A percentile compares a stretch with the other conserved stretches of the same genome.
Evolutionary conservation across 2,888 invertebrate genomes (phyloP).

Genomic region (Ormyrus rosae): DNA sequence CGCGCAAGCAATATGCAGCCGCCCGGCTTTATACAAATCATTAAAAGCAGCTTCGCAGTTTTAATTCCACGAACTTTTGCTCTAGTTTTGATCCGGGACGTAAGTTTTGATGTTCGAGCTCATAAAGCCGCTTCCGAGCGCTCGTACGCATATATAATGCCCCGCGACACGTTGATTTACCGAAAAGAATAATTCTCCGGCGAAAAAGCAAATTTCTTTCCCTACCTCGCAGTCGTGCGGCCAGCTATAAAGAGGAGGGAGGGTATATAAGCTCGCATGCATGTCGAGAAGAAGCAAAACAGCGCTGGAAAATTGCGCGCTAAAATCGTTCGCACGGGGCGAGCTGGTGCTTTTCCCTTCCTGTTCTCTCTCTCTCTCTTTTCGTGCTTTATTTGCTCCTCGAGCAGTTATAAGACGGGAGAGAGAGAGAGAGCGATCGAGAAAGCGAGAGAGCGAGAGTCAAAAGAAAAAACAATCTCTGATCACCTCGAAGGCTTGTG

Average conservation of each 20-base stretch:
- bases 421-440: background rate
- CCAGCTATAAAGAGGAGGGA: constrained; percentile 8
- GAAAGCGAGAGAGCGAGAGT: background rate
- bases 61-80: background rate
- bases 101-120: constrained; percentile 20
- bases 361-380: constrained; percentile 3
- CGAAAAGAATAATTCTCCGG: constrained; percentile 45
- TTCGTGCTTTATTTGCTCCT: constrained; percentile 35
- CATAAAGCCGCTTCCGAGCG: constrained; percentile 4
- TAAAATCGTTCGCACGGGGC: constrained; percentile 28
- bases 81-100: background rate
- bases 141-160: constrained; percentile 11
- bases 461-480: constrained; percentile 35
- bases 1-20: too few species aligned
- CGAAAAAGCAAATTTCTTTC: constrained; percentile 27
- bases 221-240: background rate
- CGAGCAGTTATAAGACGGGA: constrained; percentile 9
- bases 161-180: constrained; percentile 49
- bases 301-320: constrained; percentile 39
- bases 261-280: background rate
- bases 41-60: background rate
- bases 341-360: background rate
- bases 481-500: constrained; percentile 20
- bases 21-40: too few species aligned
- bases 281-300: constrained; percentile 18